Evolutionary conservation across 2,797 vertebrate species (phyloP).

Genomic region (Acrocephalus scirpaceus): DNA sequence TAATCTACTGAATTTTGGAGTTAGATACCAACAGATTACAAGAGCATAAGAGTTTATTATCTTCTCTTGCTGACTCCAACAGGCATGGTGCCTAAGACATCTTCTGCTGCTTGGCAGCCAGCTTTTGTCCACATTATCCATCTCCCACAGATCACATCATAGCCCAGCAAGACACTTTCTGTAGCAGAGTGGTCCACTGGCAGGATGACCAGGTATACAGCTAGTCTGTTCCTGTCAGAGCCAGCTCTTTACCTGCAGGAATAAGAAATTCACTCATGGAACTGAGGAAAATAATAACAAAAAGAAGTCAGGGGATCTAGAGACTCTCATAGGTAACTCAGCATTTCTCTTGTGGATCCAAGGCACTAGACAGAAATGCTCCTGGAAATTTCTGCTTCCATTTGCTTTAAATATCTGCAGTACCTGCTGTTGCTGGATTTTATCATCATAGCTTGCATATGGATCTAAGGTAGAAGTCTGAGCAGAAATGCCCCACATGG

Average conservation of each 20-base stretch:
- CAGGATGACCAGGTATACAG: background rate
- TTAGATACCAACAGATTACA: background rate
- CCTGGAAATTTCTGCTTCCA: background rate
- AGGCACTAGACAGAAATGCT: background rate
- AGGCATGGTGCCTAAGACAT: background rate
- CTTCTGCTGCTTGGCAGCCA: background rate
- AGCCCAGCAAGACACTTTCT: background rate
- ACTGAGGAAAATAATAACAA: background rate
- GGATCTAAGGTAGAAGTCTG: background rate
- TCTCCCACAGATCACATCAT: background rate
- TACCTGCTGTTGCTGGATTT: background rate
- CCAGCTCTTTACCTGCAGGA: background rate
- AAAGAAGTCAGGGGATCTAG: background rate
- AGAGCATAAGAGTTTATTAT: background rate
- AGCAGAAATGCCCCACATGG: background rate
- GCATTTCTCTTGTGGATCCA: background rate
- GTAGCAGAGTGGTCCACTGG: accelerated
- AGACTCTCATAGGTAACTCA: background rate
- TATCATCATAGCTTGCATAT: background rate
- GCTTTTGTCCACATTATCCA: background rate
- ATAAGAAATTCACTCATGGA: background rate
- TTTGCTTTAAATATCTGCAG: background rate
- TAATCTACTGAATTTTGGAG: background rate
- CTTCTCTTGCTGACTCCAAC: background rate
- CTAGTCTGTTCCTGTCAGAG: background rate